A percentile compares a stretch with the other conserved stretches of the same genome.
Conservation (phyloP, 2,888 invertebrate genomes). For the Pseudoips prasinana region DNA sequence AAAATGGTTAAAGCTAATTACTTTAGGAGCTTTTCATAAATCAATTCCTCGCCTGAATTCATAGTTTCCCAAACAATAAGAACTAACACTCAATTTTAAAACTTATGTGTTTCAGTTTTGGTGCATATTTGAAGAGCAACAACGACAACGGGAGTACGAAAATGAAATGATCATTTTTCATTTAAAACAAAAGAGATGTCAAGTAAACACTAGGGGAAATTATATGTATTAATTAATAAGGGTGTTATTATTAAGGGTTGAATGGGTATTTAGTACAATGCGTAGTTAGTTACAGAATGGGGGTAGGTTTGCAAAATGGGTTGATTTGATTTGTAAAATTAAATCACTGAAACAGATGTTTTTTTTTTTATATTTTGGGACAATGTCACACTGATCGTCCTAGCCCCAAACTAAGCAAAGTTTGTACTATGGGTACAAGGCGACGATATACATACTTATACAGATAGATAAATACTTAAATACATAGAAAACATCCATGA, state of each 20-base stretch:
- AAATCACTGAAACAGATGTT: too few species aligned
- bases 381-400: too few species aligned
- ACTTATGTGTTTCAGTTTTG: not conserved
- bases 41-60: constrained; percentile 32
- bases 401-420: too few species aligned
- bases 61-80: constrained; percentile 28
- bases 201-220: constrained; percentile 31
- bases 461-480: too few species aligned
- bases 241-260: constrained; percentile 20
- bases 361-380: too few species aligned
- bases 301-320: too few species aligned
- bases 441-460: too few species aligned
- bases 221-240: constrained; percentile 30
- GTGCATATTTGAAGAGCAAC: constrained; percentile 7
- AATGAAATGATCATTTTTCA: constrained; percentile 53
- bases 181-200: constrained; percentile 52
- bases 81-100: constrained; percentile 2
- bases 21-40: constrained; percentile 32
- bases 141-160: constrained; percentile 30
- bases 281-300: too few species aligned
- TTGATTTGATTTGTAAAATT: too few species aligned
- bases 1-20: constrained; percentile 27
- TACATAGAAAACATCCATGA: too few species aligned
- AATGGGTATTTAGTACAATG: constrained; percentile 12
- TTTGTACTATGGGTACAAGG: too few species aligned